These are phyloP conservation scores for Callipepla squamata DNA, from an alignment of 2,113 vertebrate genomes.

Conservation along the genomic window DNA sequence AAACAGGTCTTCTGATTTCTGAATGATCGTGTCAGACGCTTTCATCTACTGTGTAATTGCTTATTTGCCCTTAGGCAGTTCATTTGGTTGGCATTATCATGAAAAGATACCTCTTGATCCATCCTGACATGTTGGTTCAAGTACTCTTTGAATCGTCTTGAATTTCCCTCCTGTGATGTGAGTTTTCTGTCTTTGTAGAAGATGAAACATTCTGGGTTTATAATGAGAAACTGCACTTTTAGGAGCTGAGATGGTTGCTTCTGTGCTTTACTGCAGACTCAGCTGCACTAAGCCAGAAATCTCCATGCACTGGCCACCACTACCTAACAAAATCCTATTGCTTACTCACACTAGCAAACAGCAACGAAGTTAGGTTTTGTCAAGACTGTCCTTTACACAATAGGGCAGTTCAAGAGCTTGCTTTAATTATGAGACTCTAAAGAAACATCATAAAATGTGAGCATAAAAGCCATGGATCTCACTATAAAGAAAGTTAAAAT, in stretches of 20 bases:
- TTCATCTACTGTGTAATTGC: slow-evolving; percentile 41
- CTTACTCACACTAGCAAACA: neutral
- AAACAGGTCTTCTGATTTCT: slow-evolving; percentile 50
- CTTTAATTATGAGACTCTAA: neutral
- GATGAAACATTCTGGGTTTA: neutral
- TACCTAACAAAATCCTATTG: neutral
- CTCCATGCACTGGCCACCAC: neutral
- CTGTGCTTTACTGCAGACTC: neutral
- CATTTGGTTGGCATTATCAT: slow-evolving; percentile 48
- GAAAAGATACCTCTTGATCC: slow-evolving; percentile 26
- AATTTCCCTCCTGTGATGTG: neutral
- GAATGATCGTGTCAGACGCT: slow-evolving; percentile 36
- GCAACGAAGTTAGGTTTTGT: neutral
- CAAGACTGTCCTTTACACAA: neutral
- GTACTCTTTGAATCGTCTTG: slow-evolving; percentile 16
- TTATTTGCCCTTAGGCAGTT: slow-evolving; percentile 16
- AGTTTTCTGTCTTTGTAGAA: neutral
- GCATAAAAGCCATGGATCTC: neutral
- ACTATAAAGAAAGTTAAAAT: neutral
- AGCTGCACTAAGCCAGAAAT: neutral
- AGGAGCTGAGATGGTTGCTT: neutral
- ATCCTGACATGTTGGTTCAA: slow-evolving; percentile 44
- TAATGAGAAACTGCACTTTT: neutral
- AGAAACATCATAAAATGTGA: neutral
- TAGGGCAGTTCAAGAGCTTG: neutral